phyloP scores from a whole-genome alignment of 2,888 invertebrate species.

The Chloromyia formosa region DNA sequence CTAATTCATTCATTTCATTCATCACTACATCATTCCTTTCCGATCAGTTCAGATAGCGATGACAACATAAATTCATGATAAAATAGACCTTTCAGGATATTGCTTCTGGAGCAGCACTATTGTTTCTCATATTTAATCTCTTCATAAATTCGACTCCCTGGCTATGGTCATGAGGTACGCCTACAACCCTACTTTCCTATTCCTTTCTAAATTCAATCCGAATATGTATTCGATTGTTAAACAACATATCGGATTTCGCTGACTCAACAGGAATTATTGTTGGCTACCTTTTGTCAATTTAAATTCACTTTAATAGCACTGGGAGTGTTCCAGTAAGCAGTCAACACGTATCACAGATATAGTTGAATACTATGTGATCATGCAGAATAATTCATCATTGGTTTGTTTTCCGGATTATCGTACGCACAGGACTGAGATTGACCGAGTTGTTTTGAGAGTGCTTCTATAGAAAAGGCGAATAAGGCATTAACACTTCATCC shows the following conservation, averaged over 20 bases:
- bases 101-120: conserved; percentile 18
- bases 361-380: conserved; percentile 6
- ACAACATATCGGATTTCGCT: not conserved
- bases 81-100: conserved; percentile 1
- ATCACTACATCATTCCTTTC: too few species aligned
- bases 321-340: conserved; percentile 2
- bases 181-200: not conserved
- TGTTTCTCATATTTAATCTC: conserved; percentile 1
- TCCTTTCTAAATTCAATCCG: conserved; percentile 2
- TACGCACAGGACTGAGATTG: not conserved
- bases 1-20: too few species aligned
- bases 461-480: not conserved
- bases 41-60: too few species aligned
- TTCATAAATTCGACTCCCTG: not conserved
- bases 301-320: not conserved
- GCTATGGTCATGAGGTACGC: not conserved
- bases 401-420: conserved; percentile 18
- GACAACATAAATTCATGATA: not conserved
- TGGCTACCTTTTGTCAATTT: not conserved
- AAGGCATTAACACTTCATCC: not conserved
- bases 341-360: conserved; percentile 1
- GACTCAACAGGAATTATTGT: not conserved
- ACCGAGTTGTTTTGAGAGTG: not conserved
- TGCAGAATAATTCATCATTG: conserved; percentile 1
- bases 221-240: not conserved